Evolutionary conservation across 2,797 vertebrate species (phyloP).

Genomic region (Anisognathus igniventris): DNA sequence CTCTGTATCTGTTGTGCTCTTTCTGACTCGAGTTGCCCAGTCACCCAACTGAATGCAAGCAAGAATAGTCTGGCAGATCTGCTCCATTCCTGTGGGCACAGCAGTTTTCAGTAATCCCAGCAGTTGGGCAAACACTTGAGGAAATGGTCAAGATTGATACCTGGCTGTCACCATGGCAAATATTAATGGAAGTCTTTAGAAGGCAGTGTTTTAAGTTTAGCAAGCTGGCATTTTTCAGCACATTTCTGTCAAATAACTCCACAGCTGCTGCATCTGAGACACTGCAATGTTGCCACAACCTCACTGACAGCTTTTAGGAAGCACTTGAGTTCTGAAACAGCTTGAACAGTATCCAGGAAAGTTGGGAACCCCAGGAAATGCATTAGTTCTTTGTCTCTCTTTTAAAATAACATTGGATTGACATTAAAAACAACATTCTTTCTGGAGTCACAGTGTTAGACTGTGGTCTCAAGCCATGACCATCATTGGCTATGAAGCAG

Average conservation of each 20-base stretch:
- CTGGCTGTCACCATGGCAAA: not conserved
- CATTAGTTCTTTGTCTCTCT: conserved; percentile 4
- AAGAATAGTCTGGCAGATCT: not conserved
- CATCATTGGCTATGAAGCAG: conserved; percentile 42
- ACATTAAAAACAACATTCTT: conserved; percentile 2
- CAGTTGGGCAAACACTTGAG: not conserved
- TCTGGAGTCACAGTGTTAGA: not conserved
- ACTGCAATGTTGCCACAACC: not conserved
- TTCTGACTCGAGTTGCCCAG: not conserved
- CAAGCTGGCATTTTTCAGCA: not conserved
- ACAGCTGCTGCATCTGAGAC: not conserved
- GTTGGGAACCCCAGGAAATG: not conserved
- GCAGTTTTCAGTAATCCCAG: not conserved
- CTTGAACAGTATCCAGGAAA: conserved; percentile 6
- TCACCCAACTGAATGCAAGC: not conserved
- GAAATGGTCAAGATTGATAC: not conserved
- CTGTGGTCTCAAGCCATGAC: conserved; percentile 20
- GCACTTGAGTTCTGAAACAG: not conserved
- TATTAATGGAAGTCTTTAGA: not conserved
- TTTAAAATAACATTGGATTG: not conserved
- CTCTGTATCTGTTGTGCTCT: not conserved
- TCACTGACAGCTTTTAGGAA: conserved; percentile 14
- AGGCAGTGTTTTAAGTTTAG: not conserved
- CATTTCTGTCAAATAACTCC: not conserved
- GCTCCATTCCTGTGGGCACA: not conserved